These are phyloP conservation scores for Sebastes reedi DNA, from an alignment of 2,797 vertebrate species.

Conservation along the genomic window DNA sequence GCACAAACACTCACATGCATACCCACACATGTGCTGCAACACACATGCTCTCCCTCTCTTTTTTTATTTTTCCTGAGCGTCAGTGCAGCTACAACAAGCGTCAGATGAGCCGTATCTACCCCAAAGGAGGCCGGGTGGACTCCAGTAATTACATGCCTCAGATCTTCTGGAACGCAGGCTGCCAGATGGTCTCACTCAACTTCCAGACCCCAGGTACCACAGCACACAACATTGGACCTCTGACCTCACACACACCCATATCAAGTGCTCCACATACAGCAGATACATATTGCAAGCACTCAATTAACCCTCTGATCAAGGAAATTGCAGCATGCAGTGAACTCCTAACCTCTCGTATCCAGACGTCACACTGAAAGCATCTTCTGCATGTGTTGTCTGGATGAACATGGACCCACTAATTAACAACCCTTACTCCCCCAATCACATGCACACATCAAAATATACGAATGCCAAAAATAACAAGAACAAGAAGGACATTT, in stretches of 20 bases:
- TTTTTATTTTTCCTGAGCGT: constrained; percentile 83
- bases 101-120: constrained; percentile 99
- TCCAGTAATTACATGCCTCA: constrained; percentile 99
- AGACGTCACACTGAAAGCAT: neutral
- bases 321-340: neutral
- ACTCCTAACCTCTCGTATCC: constrained; percentile 1
- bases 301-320: neutral
- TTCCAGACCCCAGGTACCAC: constrained; percentile 98
- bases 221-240: constrained; percentile 56
- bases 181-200: constrained; percentile 99
- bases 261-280: neutral
- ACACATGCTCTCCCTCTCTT: constrained; percentile 31
- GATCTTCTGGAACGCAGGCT: constrained; percentile 99
- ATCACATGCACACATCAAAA: neutral
- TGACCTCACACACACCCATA: constrained; percentile 41
- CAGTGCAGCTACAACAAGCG: constrained; percentile 96
- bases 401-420: constrained; percentile 1
- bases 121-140: constrained; percentile 98
- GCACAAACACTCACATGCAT: constrained; percentile 23
- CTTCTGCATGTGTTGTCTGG: neutral
- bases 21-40: constrained; percentile 18
- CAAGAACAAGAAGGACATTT: neutral
- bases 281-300: neutral
- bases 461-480: neutral
- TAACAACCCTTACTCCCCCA: neutral